phyloP scores from a whole-genome alignment of 2,888 invertebrate genomes.

The Diarsia brunnea region DNA sequence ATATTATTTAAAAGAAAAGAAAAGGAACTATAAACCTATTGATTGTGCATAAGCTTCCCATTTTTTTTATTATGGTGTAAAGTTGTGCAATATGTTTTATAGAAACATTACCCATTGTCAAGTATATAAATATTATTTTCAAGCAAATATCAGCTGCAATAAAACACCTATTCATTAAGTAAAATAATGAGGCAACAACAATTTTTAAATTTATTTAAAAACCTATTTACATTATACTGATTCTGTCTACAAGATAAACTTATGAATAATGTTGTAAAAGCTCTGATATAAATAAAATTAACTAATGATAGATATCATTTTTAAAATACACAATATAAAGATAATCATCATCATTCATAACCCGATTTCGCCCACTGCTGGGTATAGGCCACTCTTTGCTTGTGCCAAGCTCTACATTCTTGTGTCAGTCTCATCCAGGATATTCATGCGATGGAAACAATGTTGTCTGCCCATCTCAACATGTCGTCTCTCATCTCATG shows the following conservation, averaged over 20 bases:
- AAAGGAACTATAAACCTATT: no score
- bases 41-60: not conserved
- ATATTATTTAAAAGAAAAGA: not conserved
- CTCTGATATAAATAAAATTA: not conserved
- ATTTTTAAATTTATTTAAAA: not conserved
- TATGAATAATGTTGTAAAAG: not conserved
- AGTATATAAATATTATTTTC: not conserved
- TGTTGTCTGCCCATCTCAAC: no score
- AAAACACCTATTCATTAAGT: not conserved
- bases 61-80: not conserved
- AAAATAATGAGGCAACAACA: not conserved
- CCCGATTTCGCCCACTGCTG: no score
- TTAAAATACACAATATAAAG: no score
- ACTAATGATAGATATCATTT: no score
- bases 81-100: constrained; percentile 6
- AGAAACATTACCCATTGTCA: no score
- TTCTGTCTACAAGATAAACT: not conserved
- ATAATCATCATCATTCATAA: no score
- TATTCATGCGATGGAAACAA: no score
- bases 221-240: not conserved
- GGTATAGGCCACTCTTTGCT: no score
- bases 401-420: no score
- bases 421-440: no score
- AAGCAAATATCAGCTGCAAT: not conserved
- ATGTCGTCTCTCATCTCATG: no score